These are phyloP conservation scores for Neoscelio sp. DNA, from an alignment of 2,888 invertebrate genomes.

Conservation along the genomic window DNA sequence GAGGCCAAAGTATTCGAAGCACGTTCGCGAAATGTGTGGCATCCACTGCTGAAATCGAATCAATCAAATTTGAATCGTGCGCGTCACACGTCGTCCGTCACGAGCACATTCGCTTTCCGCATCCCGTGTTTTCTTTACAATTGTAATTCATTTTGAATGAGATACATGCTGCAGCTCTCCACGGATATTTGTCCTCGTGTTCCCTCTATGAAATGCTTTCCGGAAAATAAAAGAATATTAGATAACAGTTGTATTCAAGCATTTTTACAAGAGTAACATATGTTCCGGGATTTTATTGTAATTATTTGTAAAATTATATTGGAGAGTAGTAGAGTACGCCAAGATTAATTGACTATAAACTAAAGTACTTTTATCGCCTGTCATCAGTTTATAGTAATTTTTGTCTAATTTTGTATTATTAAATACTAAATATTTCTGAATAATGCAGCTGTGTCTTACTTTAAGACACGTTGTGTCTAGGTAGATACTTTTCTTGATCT, in stretches of 20 bases:
- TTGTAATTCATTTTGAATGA: constrained; percentile 68
- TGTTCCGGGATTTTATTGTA: too few relatives aligned
- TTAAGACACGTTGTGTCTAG: too few relatives aligned
- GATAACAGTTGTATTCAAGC: constrained; percentile 3
- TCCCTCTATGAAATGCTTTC: constrained; percentile 15
- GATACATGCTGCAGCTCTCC: constrained; percentile 54
- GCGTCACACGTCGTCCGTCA: constrained; percentile 63
- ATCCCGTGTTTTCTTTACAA: constrained; percentile 52
- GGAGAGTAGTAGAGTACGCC: too few relatives aligned
- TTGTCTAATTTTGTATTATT: too few relatives aligned
- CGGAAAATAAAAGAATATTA: constrained; percentile 10
- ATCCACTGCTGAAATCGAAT: constrained; percentile 73
- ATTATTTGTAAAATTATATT: too few relatives aligned
- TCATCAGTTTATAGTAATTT: too few relatives aligned
- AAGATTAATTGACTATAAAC: too few relatives aligned
- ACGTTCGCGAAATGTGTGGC: constrained; percentile 78
- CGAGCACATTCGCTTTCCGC: constrained; percentile 31
- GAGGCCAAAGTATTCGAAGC: constrained; percentile 69
- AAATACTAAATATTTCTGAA: too few relatives aligned
- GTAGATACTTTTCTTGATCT: too few relatives aligned
- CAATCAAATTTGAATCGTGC: constrained; percentile 78
- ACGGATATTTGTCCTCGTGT: constrained; percentile 29
- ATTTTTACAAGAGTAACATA: too few relatives aligned
- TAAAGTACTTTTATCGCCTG: too few relatives aligned
- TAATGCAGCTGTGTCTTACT: too few relatives aligned